Base-by-base conservation (phyloP, 2,113 vertebrate species). In the Cavia aperea region DNA sequence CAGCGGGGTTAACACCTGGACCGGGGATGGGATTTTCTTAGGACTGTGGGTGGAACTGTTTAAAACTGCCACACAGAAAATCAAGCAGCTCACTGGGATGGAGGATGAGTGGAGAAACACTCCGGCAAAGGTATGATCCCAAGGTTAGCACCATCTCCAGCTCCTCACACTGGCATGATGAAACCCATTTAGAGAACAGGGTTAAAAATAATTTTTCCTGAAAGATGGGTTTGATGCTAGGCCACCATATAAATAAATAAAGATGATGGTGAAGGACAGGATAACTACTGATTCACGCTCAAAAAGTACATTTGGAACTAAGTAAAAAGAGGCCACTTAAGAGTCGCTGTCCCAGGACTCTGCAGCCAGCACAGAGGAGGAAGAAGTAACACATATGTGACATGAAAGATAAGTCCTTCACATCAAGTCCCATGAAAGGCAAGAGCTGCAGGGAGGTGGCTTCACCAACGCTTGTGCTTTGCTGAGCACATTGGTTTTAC, bases 291-390 rank as follows among this genome's bases (percentile, higher is more conserved):
- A 78, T 23, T 66, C 0, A 43, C 18, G 81, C 19, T 81, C 24
- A 66, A 96, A 95, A 88, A 86, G 85, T 70, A 78, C 65, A 81
- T 83, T 23, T 68, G 23, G 58, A 89, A 95, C 70, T 93, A 96
- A 95, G 82, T 60, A 92, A 81, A 63, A 98, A 94, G 58, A 94
- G 94, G 94, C 39, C 78, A 88, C 94, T 51, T 49, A 95, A 95
- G 88, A 93, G 83, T 96, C 98, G 91, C 95, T 97, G 97, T 96
- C 98, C 97, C 97, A 95, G 97, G 97, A 97, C 95, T 91, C 97
- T 96, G 97, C 96, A 98, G 95, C 96, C 36, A 85, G 90, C 94
- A 83, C 2, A 14, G n/a, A 96, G 26, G 11, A 96, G 94, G 86
- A 97, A 94, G 94, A 93, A 97, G 94, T 92, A 93, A 97, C 94